Percentiles rank a stretch among this genome's conserved stretches.
These are phyloP conservation scores for Apogon talboti DNA, from an alignment of 2,797 vertebrate genomes.

Conservation along the genomic window DNA sequence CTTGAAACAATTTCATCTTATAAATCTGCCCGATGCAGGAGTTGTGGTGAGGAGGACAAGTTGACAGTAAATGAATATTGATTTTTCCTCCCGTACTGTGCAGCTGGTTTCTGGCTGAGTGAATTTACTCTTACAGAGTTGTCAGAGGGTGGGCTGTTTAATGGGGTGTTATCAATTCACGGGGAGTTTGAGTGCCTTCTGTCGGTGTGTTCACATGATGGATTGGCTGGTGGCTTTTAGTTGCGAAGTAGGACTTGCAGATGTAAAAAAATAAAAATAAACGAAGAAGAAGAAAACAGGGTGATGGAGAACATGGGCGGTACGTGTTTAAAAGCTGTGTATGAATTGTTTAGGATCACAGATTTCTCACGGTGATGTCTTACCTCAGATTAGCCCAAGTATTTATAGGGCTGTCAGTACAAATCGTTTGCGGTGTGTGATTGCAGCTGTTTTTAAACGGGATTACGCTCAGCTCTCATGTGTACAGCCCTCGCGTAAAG, in stretches of 20 bases:
- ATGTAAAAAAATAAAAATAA: constrained; percentile 15
- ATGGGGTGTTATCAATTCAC: constrained; percentile 71
- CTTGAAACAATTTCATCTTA: constrained; percentile 61
- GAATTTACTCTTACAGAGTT: constrained; percentile 66
- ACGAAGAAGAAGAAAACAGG: background rate
- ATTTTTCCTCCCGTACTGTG: constrained; percentile 63
- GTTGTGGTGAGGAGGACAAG: constrained; percentile 51
- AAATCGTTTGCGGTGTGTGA: constrained; percentile 26
- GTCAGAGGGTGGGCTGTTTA: constrained; percentile 72
- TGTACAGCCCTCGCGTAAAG: constrained; percentile 11
- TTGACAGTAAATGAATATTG: constrained; percentile 78
- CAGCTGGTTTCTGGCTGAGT: constrained; percentile 70
- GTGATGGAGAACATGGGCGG: constrained; percentile 4
- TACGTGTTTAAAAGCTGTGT: constrained; percentile 9
- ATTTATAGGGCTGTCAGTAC: constrained; percentile 48
- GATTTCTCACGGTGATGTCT: constrained; percentile 22
- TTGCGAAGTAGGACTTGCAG: constrained; percentile 20
- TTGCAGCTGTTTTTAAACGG: constrained; percentile 40
- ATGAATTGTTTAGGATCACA: constrained; percentile 33
- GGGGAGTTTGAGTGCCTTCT: constrained; percentile 53
- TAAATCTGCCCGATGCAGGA: constrained; percentile 53
- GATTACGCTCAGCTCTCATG: constrained; percentile 43
- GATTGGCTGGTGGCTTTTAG: constrained; percentile 36
- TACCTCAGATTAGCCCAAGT: constrained; percentile 35
- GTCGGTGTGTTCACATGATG: constrained; percentile 48